phyloP scores from a whole-genome alignment of 2,113 vertebrate genomes.

The Callithrix jacchus region DNA sequence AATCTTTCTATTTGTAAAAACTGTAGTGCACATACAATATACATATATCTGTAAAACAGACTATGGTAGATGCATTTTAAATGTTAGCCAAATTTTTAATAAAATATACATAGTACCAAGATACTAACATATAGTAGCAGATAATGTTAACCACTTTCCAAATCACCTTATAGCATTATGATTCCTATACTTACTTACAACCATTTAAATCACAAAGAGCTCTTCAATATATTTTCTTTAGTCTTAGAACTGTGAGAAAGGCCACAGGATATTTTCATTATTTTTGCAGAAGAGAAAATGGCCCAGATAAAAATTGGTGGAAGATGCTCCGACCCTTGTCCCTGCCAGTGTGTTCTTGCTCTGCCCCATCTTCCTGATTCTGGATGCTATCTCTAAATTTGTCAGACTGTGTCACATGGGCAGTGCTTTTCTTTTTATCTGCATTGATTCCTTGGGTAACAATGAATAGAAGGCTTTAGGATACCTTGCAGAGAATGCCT shows the following conservation, averaged over 20 bases:
- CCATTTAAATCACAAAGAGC: background rate
- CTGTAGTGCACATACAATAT: background rate
- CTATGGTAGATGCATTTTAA: background rate
- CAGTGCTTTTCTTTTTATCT: background rate
- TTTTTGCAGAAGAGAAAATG: background rate
- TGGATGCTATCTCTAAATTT: background rate
- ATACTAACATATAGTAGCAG: background rate
- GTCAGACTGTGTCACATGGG: background rate
- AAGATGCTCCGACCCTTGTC: background rate
- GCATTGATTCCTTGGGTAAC: background rate
- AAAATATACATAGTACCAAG: background rate
- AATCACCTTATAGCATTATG: background rate
- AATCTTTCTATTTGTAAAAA: background rate
- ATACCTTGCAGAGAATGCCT: background rate
- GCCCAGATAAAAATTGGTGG: background rate
- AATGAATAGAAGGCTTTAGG: background rate
- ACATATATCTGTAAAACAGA: background rate
- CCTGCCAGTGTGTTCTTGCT: no score
- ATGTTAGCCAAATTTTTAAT: background rate
- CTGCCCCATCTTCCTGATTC: background rate
- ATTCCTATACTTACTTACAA: background rate
- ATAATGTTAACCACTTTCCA: background rate
- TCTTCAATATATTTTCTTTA: slow-evolving; percentile 6
- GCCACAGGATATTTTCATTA: background rate
- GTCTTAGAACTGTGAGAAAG: background rate